These are phyloP conservation scores for Nemotelus nigrinus DNA, from an alignment of 2,888 invertebrate species.

Conservation along the genomic window DNA sequence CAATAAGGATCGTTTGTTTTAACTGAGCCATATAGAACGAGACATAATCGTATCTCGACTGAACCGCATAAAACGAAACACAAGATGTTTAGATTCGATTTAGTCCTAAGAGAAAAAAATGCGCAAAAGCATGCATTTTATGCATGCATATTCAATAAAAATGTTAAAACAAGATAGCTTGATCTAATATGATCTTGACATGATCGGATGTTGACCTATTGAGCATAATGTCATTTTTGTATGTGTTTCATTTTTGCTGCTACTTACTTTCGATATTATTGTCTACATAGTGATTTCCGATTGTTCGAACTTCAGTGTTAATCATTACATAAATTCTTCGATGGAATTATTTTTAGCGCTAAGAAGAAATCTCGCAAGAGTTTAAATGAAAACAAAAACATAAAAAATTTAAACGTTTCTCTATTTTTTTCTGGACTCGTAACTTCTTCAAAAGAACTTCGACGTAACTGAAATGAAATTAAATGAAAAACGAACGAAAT, in stretches of 20 bases:
- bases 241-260: slow-evolving; percentile 7
- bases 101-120: slow-evolving; percentile 22
- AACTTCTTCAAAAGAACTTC: background rate
- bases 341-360: slow-evolving; percentile 25
- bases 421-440: background rate
- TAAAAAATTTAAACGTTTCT: background rate
- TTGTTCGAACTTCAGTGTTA: slow-evolving; percentile 17
- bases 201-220: slow-evolving; percentile 19
- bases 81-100: slow-evolving; percentile 21
- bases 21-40: background rate
- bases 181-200: background rate
- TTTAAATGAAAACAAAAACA: background rate
- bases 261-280: slow-evolving; percentile 8
- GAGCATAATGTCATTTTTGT: slow-evolving; percentile 10
- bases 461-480: background rate
- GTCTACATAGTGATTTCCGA: background rate
- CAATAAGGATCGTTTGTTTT: slow-evolving; percentile 6
- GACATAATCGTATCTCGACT: background rate
- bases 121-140: slow-evolving; percentile 35
- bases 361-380: slow-evolving; percentile 24
- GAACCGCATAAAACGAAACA: slow-evolving; percentile 12
- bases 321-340: slow-evolving; percentile 10
- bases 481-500: slow-evolving; percentile 13
- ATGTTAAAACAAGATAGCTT: background rate
- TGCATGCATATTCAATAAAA: slow-evolving; percentile 26